Conservation (phyloP, 2,797 vertebrate species). For the Cynodonichthys magdalenae region DNA sequence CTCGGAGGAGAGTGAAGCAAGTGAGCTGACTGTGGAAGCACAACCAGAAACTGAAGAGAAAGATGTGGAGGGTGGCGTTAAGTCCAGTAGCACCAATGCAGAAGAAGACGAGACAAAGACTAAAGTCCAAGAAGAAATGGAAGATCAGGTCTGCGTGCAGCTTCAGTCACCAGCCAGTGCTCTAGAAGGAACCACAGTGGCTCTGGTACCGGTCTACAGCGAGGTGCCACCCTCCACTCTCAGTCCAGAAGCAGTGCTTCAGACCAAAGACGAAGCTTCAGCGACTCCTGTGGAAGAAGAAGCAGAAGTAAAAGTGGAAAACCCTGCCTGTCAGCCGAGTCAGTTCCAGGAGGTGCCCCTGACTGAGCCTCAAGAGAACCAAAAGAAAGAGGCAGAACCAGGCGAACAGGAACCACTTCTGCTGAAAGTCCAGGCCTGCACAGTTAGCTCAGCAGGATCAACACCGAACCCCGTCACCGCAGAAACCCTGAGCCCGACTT, state of each 20-base stretch:
- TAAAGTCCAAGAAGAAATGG: slow-evolving; percentile 13
- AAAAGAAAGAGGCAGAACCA: slow-evolving; percentile 22
- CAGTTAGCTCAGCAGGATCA: slow-evolving; percentile 14
- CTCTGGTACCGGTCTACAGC: slow-evolving; percentile 55
- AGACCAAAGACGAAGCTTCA: slow-evolving; percentile 7
- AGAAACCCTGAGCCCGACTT: slow-evolving; percentile 33
- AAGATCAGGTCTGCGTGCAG: slow-evolving; percentile 9
- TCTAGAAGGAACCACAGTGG: slow-evolving; percentile 43
- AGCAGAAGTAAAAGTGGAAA: slow-evolving; percentile 11
- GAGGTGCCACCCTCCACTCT: slow-evolving; percentile 26
- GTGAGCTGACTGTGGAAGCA: slow-evolving; percentile 3
- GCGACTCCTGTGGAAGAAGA: slow-evolving; percentile 10
- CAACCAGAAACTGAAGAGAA: slow-evolving; percentile 4
- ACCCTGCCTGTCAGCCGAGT: neutral
- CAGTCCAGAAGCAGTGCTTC: slow-evolving; percentile 6
- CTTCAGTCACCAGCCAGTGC: slow-evolving; percentile 22
- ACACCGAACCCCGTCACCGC: slow-evolving; percentile 11
- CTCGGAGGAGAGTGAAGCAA: slow-evolving; percentile 25
- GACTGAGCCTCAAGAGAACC: slow-evolving; percentile 38
- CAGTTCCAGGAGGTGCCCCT: slow-evolving; percentile 77
- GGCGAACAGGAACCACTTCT: slow-evolving; percentile 75
- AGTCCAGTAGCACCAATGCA: neutral
- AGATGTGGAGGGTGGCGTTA: slow-evolving; percentile 1
- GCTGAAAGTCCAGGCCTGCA: slow-evolving; percentile 32
- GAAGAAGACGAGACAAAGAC: slow-evolving; percentile 11